A percentile compares a stretch with the other conserved stretches of the same genome.
Evolutionary conservation across 2,888 invertebrate genomes (phyloP).

Genomic region (Parelbella ahira): DNA sequence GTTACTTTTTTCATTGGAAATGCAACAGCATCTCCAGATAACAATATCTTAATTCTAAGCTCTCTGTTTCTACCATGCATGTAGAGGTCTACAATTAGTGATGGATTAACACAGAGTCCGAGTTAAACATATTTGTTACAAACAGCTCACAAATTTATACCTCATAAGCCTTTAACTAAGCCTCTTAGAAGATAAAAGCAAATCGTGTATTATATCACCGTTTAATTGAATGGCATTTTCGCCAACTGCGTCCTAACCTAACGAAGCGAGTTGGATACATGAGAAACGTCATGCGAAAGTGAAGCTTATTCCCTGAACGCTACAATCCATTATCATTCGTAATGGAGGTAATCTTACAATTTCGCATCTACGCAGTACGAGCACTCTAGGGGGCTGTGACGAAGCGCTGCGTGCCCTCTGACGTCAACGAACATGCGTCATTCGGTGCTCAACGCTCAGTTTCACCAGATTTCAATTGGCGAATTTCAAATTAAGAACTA

Average conservation of each 20-base stretch:
- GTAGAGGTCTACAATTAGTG: too few species aligned
- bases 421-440: constrained; percentile 35
- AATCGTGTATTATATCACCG: constrained; percentile 2
- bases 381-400: constrained; percentile 34
- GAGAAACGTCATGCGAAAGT: constrained; percentile 19
- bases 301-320: constrained; percentile 18
- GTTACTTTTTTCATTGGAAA: too few species aligned
- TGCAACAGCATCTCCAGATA: too few species aligned
- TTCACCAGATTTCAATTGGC: too few species aligned
- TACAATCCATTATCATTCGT: constrained; percentile 26
- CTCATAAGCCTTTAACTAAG: constrained; percentile 3
- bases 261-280: constrained; percentile 26
- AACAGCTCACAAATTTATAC: too few species aligned
- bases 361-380: constrained; percentile 46
- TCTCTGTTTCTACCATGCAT: too few species aligned
- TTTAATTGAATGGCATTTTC: constrained; percentile 11
- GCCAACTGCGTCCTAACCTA: constrained; percentile 26
- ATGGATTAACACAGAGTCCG: too few species aligned
- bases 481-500: neutral
- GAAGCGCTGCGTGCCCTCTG: constrained; percentile 42
- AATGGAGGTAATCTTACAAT: constrained; percentile 21
- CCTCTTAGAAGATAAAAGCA: constrained; percentile 2
- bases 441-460: constrained; percentile 5
- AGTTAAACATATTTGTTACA: too few species aligned
- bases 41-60: too few species aligned